These are phyloP conservation scores for Tachina fera DNA, from an alignment of 2,888 invertebrate species.

Conservation along the genomic window DNA sequence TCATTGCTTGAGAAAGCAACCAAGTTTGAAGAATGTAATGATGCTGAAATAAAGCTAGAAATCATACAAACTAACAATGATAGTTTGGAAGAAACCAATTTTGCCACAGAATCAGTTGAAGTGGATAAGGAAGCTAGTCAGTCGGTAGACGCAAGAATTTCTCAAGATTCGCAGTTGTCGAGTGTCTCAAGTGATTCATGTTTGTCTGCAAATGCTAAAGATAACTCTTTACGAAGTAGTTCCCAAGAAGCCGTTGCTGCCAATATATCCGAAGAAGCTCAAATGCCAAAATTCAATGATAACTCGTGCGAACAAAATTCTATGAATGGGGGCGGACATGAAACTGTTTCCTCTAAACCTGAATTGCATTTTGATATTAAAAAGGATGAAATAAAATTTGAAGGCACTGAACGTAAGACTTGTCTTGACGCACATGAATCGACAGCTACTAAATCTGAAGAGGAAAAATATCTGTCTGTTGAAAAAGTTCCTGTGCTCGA, in stretches of 20 bases:
- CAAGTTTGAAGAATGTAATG: slow-evolving; percentile 27
- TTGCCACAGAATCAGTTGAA: slow-evolving; percentile 21
- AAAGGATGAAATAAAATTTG: slow-evolving; percentile 82
- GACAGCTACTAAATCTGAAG: slow-evolving; percentile 23
- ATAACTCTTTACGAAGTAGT: slow-evolving; percentile 76
- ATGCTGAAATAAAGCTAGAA: slow-evolving; percentile 9
- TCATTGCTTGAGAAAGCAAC: slow-evolving; percentile 2
- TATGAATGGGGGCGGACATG: slow-evolving; percentile 65
- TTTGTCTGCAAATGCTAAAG: slow-evolving; percentile 84
- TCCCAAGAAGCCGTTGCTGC: slow-evolving; percentile 79
- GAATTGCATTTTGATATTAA: slow-evolving; percentile 82
- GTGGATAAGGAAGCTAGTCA: slow-evolving; percentile 72
- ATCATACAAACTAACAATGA: slow-evolving; percentile 25
- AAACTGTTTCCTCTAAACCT: slow-evolving; percentile 23
- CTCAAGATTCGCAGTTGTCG: slow-evolving; percentile 86
- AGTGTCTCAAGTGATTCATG: slow-evolving; percentile 86
- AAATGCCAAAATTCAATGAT: slow-evolving; percentile 82
- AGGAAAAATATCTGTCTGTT: slow-evolving; percentile 5
- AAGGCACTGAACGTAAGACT: slow-evolving; percentile 79
- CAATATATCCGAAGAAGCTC: slow-evolving; percentile 82
- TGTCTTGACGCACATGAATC: slow-evolving; percentile 43
- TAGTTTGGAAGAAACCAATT: slow-evolving; percentile 28
- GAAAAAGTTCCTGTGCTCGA: slow-evolving; percentile 1
- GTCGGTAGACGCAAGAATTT: slow-evolving; percentile 77
- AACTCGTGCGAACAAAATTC: slow-evolving; percentile 77